Base-by-base conservation (phyloP, 2,888 invertebrate genomes). In the Macropis europaea region DNA sequence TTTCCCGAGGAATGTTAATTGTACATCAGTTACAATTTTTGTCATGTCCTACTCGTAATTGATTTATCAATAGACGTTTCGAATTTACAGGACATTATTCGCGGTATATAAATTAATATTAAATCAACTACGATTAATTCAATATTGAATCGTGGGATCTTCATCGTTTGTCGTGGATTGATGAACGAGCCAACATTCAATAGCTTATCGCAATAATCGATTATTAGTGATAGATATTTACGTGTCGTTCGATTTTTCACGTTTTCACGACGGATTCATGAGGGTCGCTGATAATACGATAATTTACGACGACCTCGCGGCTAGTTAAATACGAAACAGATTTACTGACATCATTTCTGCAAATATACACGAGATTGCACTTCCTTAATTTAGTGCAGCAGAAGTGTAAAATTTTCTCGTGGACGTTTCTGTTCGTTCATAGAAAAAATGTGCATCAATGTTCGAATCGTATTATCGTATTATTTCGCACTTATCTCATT, bases 341-440 rank as follows among this genome's bases (percentile, higher is more conserved):
- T 56, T 68, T 63, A 56, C 64, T 68, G 68, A 68, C 64, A 63
- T 68, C 68, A 68, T 22, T 48, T 17, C 64, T 68, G 56, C 36
- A 64, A 64, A 69, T 64, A 52, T 40, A 3, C 19, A 32, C 56
- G 19, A 52, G 56, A 56, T 45, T 30, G 19, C 45, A 34, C 13
- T 62, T 56, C 54, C 50, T 68, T 43, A 11, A 56, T 63, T 63
- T 5, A 15, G 15, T 7, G 9, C 17, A 24, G n/a, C n/a, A 5
- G 34, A 40, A 34, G 40, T n/a, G n/a, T 3, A 19, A 42, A n/a
- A 43, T 34, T 19, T 15, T 40, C 9, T 0, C 5, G n/a, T 5
- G 22, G 6, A 28, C 26, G 26, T 19, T 45, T 9, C 15, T 11
- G 15, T 34, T 45, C 19, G n/a, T 43, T 34, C 1, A 9, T 9